Evolutionary conservation across 2,797 vertebrate genomes (phyloP).

Genomic region (Coregonus ussuriensis): DNA sequence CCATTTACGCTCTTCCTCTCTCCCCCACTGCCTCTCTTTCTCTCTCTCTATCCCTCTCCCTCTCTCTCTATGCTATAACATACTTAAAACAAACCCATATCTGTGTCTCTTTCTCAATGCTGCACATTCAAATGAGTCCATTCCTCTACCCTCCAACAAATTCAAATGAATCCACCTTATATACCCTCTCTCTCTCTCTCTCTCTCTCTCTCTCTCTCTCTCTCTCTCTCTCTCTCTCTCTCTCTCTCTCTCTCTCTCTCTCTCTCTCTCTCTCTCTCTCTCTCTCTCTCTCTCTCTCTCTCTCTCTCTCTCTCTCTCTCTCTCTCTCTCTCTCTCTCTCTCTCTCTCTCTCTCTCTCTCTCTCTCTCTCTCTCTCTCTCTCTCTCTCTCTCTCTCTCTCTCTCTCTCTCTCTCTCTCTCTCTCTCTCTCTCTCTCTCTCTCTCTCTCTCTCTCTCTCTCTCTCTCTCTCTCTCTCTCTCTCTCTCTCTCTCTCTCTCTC

Average conservation of each 20-base stretch:
- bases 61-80: too few relatives aligned
- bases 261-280: background rate
- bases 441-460: background rate
- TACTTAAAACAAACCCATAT: background rate
- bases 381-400: background rate
- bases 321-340: background rate
- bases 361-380: background rate
- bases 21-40: too few relatives aligned
- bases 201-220: background rate
- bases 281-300: constrained; percentile 17
- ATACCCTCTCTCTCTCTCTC: background rate
- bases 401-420: constrained; percentile 23
- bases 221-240: background rate
- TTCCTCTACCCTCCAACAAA: background rate
- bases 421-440: background rate
- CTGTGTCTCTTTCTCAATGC: too few relatives aligned
- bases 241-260: constrained; percentile 19
- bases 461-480: background rate
- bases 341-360: constrained; percentile 22
- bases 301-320: background rate
- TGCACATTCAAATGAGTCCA: too few relatives aligned
- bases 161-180: background rate
- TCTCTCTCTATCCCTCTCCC: too few relatives aligned
- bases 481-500: constrained; percentile 7
- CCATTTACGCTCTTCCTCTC: background rate